A percentile compares a stretch with the other conserved stretches of the same genome.
These are phyloP conservation scores for Gymnarchus niloticus DNA, from an alignment of 2,113 vertebrate species.

Conservation along the genomic window DNA sequence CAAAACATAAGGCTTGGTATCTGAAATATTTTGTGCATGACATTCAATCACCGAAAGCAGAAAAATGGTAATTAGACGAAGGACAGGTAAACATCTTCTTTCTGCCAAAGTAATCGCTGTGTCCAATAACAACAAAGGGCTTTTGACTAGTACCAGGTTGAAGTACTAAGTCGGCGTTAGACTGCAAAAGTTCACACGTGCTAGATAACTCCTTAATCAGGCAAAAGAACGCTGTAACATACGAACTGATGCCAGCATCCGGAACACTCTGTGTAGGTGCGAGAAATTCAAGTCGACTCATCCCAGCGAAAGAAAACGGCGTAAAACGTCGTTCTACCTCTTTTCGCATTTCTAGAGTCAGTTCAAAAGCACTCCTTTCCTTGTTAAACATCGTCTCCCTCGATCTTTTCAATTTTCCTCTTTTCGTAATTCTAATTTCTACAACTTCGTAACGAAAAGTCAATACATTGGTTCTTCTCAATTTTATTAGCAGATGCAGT, in stretches of 20 bases:
- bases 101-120: not conserved
- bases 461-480: not conserved
- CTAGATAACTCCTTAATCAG: not conserved
- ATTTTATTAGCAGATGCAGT: no score
- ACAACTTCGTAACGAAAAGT: not conserved
- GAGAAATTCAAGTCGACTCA: not conserved
- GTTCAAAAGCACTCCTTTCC: not conserved
- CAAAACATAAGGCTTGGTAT: not conserved
- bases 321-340: not conserved
- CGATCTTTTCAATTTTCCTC: not conserved
- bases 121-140: not conserved
- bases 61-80: not conserved
- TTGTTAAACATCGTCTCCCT: not conserved
- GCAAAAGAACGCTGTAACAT: not conserved
- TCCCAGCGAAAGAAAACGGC: not conserved
- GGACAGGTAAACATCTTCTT: not conserved
- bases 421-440: not conserved
- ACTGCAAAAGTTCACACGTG: not conserved
- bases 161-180: not conserved
- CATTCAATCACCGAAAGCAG: not conserved
- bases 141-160: not conserved
- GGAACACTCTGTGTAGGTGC: not conserved
- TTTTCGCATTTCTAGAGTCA: not conserved
- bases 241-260: not conserved
- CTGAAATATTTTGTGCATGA: not conserved